Evolutionary conservation across 2,113 vertebrate genomes (phyloP), one percentile per base, ranked within the genome.

Genomic region (Nesoenas mayeri): DNA sequence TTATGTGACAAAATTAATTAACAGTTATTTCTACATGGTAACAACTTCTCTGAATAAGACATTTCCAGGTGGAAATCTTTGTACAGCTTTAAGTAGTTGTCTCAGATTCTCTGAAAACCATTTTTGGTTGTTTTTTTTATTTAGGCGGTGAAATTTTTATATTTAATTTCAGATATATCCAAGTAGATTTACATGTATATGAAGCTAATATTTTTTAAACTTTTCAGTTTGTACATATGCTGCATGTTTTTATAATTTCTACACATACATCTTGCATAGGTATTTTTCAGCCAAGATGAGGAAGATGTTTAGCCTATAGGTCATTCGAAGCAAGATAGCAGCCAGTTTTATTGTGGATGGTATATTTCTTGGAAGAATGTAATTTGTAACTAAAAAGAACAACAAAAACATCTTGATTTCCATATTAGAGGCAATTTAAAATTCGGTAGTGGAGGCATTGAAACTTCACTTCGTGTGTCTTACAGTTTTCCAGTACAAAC

Each of bases 161-260:
- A 98, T 98, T 97, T 97, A 97, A 98, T 97, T 98, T 98, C 98
- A 94, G 95, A 97, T 98, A 97, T 98, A 98, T 94, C 91, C 97
- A 97, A 97, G 97, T 98, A 98, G 98, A 98, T 97, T 98, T 97
- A 98, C 98, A 95, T 98, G 98, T 98, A 98, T 98, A 98, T 98
- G 98, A 98, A 98, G 98, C 98, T 98, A 97, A 98, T 98, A 98
- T 98, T 98, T 98, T 98, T 98, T 94, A 98, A 98, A 98, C 67
- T 97, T 95, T 98, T 98, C 94, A 84, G 97, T 98, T 98, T 98
- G 98, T 98, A 98, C 96, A 98, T 98, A 98, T 89, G 97, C 96
- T 98, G 98, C 98, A 98, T 98, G 98, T 97, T 97, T 97, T 98
- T 98, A 98, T 98, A 97, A 98, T 98, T 98, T 98, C 96, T 97